phyloP scores from a whole-genome alignment of 2,888 invertebrate species.

The Eupithecia pulchellata region DNA sequence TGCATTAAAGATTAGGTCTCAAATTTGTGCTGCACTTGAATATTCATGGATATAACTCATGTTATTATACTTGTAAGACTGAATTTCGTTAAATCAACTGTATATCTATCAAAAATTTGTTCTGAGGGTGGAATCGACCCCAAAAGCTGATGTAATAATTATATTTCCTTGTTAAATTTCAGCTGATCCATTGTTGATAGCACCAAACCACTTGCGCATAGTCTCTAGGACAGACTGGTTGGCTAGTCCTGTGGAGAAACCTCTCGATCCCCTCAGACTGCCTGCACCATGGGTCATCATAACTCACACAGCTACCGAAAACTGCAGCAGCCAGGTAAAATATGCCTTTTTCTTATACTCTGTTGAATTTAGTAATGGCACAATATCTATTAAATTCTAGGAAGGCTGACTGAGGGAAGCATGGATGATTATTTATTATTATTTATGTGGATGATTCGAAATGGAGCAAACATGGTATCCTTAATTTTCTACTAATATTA shows the following conservation, averaged over 20 bases:
- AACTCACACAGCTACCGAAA: conserved; percentile 87
- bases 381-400: neutral
- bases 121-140: no score
- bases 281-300: conserved; percentile 86
- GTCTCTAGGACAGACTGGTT: conserved; percentile 87
- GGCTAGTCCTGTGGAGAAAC: conserved; percentile 85
- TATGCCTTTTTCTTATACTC: neutral
- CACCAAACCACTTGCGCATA: conserved; percentile 79
- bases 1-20: no score
- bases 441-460: neutral
- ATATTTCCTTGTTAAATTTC: conserved; percentile 47
- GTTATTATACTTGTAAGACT: neutral
- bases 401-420: neutral
- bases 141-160: neutral
- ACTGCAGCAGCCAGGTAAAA: conserved; percentile 82
- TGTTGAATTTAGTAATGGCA: neutral
- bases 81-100: neutral
- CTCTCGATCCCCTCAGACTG: conserved; percentile 62
- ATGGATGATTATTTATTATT: no score
- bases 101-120: no score
- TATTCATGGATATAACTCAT: no score
- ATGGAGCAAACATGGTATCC: neutral
- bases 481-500: neutral
- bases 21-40: no score
- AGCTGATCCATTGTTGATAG: conserved; percentile 68